phyloP scores from a whole-genome alignment of 2,797 vertebrate genomes.

The Anolis apletophallus region DNA sequence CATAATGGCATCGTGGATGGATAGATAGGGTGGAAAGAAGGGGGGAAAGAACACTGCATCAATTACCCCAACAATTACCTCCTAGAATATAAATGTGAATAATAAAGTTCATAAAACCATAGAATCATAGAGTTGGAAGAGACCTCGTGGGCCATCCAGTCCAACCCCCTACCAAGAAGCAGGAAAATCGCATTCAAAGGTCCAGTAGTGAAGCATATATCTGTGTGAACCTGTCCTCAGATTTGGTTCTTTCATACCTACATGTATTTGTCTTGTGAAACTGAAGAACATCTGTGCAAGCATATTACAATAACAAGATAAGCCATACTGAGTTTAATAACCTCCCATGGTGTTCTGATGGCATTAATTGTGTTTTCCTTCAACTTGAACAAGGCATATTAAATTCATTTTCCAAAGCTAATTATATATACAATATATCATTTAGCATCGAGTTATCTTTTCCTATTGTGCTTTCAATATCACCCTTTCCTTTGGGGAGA shows the following conservation, averaged over 20 bases:
- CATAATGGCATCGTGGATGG: no score
- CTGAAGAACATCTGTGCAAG: constrained; percentile 20
- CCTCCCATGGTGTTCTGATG: constrained; percentile 13
- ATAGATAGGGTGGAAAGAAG: no score
- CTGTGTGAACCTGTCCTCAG: background rate
- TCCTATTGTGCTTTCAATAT: background rate
- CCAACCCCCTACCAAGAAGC: no score
- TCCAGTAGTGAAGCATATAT: background rate
- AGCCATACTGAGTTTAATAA: background rate
- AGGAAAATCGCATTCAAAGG: no score
- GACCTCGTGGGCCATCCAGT: no score
- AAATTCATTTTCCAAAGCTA: constrained; percentile 2
- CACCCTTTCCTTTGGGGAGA: background rate
- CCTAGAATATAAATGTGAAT: no score
- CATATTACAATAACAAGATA: constrained; percentile 7
- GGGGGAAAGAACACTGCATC: no score
- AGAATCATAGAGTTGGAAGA: no score
- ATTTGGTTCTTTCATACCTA: background rate
- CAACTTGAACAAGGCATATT: constrained; percentile 9
- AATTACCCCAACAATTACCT: no score
- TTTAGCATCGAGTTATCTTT: constrained; percentile 15
- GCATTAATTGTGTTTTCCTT: background rate
- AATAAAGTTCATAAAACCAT: no score
- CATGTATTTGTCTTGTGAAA: background rate
- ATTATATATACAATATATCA: constrained; percentile 1